phyloP scores from a whole-genome alignment of 2,797 vertebrate species.

The Muscicapa striata region DNA sequence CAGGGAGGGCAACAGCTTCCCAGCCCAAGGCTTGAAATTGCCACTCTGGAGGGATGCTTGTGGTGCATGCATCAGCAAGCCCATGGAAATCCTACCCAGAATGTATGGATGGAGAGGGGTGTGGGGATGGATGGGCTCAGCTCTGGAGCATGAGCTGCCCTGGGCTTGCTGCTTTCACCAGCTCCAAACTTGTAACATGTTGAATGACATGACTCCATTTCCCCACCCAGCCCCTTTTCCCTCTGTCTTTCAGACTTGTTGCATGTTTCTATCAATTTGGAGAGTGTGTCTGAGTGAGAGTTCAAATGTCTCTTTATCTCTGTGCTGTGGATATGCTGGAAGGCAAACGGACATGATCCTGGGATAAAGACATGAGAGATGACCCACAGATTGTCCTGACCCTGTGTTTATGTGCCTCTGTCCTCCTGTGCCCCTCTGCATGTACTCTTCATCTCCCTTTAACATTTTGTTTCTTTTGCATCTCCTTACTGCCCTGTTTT shows the following conservation, averaged over 20 bases:
- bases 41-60: neutral
- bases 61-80: neutral
- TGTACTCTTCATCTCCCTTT: neutral
- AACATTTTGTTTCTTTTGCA: neutral
- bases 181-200: neutral
- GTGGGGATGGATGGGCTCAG: neutral
- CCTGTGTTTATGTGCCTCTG: neutral
- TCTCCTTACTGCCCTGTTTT: conserved; percentile 32
- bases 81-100: neutral
- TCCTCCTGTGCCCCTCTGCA: neutral
- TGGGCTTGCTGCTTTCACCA: neutral
- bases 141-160: neutral
- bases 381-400: neutral
- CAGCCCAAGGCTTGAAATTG: neutral
- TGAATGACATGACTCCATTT: neutral
- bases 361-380: neutral
- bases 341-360: neutral
- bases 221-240: neutral
- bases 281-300: neutral
- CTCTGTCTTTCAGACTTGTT: neutral
- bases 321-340: neutral
- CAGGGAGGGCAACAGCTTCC: neutral
- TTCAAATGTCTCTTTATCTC: neutral
- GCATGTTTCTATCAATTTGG: neutral
- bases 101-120: neutral